phyloP scores from a whole-genome alignment of 2,797 vertebrate species.

The Argya squamiceps region DNA sequence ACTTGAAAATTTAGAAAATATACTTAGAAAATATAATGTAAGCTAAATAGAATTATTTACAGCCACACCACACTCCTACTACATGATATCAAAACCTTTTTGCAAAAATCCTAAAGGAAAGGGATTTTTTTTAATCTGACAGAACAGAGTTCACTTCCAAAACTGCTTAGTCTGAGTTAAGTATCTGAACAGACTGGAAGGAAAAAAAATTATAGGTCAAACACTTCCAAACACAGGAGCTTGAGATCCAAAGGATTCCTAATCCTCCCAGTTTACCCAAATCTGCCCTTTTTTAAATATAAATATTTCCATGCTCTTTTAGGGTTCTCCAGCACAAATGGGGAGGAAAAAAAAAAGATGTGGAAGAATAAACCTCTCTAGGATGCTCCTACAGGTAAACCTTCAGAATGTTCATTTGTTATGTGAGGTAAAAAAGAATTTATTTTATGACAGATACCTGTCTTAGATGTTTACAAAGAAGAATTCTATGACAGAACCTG shows the following conservation, averaged over 20 bases:
- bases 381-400: neutral
- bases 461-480: neutral
- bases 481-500: neutral
- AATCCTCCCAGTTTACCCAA: neutral
- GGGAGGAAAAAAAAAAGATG: neutral
- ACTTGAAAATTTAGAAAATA: neutral
- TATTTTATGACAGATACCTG: neutral
- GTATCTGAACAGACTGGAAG: rapidly evolving
- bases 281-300: neutral
- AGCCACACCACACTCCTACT: neutral
- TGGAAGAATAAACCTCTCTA: neutral
- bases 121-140: neutral
- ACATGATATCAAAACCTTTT: neutral
- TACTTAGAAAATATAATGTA: neutral
- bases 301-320: neutral
- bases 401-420: neutral
- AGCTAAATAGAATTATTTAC: neutral
- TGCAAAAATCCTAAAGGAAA: neutral
- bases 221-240: neutral
- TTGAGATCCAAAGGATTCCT: neutral
- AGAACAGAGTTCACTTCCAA: neutral
- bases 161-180: neutral
- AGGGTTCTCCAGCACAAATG: neutral
- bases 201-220: neutral
- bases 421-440: neutral